Base-by-base conservation (phyloP, 2,888 invertebrate species). In the Andrena dorsata region DNA sequence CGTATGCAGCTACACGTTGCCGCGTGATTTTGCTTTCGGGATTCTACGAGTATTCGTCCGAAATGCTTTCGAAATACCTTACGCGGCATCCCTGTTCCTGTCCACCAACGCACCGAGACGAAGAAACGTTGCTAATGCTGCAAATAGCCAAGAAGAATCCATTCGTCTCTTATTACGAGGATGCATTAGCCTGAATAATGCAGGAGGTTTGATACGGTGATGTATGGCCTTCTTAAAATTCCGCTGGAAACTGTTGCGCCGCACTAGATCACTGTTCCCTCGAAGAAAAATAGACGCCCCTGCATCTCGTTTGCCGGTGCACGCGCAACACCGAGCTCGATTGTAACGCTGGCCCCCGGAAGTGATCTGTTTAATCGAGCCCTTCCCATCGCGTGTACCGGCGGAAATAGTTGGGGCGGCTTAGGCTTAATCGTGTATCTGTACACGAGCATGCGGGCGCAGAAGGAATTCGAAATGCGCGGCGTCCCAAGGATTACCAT, bases 321-420 rank as follows among this genome's bases (percentile, higher is more conserved):
- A 47, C 72, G 61, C 20, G 69, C 68, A 75, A 78, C 83, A 69
- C 65, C 41, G 56, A 61, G 70, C 63, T 64, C 61, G 82, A 85
- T 85, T 83, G 82, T 78, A 82, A 76, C 60, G 53, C 69, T 61
- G 76, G 66, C 72, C 72, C 77, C 35, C 78, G 84, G 61, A 80
- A 88, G 86, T 71, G 86, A 89, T 90, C 87, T 72, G 83, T 88
- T 89, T 88, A 83, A 84, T 86, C 89, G 86, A 77, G 89, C 79
- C 82, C 88, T 83, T 73, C 79, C 85, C 81, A 79, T 77, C 79
- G 83, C 86, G 47, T 86, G 86, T 84, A 85, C 82, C 77, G 30
- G 35, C 75, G 86, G 86, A 87, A 87, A 87, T 87, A 89, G 81
- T 83, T 87, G 32, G 78, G 76, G 77, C 83, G 78, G 87, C 86